Evolutionary conservation across 2,113 vertebrate genomes (phyloP).

Genomic region (Etheostoma spectabile): DNA sequence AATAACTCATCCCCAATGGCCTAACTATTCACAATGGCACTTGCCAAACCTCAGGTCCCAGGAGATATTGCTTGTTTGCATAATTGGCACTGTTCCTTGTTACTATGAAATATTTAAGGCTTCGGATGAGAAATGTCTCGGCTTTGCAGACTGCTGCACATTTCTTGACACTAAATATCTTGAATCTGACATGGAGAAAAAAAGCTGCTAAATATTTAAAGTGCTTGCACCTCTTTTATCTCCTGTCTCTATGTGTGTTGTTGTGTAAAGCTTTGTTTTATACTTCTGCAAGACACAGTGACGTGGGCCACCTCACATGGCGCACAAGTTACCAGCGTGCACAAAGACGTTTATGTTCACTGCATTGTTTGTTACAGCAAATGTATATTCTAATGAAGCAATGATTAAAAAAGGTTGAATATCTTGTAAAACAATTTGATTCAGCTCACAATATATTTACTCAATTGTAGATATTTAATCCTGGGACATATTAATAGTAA

Average conservation of each 20-base stretch:
- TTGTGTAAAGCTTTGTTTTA: slow-evolving; percentile 19
- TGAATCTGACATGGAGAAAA: slow-evolving; percentile 31
- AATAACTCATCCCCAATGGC: slow-evolving; percentile 48
- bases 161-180: slow-evolving; percentile 49
- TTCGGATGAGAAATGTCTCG: slow-evolving; percentile 29
- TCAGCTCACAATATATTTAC: not conserved
- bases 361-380: not conserved
- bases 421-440: not conserved
- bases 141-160: slow-evolving; percentile 28
- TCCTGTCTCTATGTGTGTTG: slow-evolving; percentile 34
- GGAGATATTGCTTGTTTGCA: slow-evolving; percentile 61
- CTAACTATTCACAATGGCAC: slow-evolving; percentile 36
- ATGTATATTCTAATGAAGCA: not conserved
- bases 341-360: not conserved
- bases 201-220: slow-evolving; percentile 37
- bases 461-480: not conserved
- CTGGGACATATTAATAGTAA: too few relatives aligned
- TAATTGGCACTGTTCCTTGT: slow-evolving; percentile 55
- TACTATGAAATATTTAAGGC: slow-evolving; percentile 52
- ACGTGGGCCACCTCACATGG: not conserved
- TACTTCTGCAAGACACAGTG: too few relatives aligned
- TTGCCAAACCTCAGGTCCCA: slow-evolving; percentile 63
- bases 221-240: slow-evolving; percentile 47
- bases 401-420: not conserved
- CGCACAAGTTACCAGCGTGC: not conserved